Base-by-base conservation (phyloP, 2,113 vertebrate genomes). In the Eulemur rufifrons region DNA sequence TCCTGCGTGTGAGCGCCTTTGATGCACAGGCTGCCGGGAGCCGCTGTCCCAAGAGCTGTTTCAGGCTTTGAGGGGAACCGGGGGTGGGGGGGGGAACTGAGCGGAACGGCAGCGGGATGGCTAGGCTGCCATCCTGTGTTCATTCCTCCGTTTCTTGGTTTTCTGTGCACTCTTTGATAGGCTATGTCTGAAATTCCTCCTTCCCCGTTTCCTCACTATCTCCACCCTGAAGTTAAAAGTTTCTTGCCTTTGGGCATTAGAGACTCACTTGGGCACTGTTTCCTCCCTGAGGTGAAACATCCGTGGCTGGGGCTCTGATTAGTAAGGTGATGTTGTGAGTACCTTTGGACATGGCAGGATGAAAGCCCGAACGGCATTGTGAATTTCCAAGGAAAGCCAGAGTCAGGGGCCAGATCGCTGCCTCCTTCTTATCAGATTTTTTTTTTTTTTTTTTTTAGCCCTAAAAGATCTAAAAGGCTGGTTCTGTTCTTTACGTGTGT, bases 381-480 rank as follows among this genome's bases (percentile, higher is more conserved):
- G 42, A 88, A 52, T 50, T 94, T 91, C 47, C 61, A 82, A 66
- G 94, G 47, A 73, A 78, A 85, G 73, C 23, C 39, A 87, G 50
- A 85, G 37, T 82, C 93, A 78, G 82, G 94, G 94, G 73, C 78
- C 81, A 76, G 50, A 71, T 34, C 4, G 39, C 77, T 42, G n/a
- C 63, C 59, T 77, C 34, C 83, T 89, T 96, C 83, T 82, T 91
- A 92, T 20, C 77, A 96, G 50, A 77, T 32, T 90, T 84, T 91
- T 37, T 50, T 84, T 90, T 96, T 89, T 47, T 47, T 50, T 50
- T 50, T 69, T 73, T 47, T 47, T 17, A 63, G 84, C 89, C 94
- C 81, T 85, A 25, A 61, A 92, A 94, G 89, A 96, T 78, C 78
- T 93, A 69, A 94, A 66, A 95, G 78, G 12, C 74, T 66, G 37